Conservation (phyloP, 2,888 invertebrate genomes). For the Ametastegia equiseti region DNA sequence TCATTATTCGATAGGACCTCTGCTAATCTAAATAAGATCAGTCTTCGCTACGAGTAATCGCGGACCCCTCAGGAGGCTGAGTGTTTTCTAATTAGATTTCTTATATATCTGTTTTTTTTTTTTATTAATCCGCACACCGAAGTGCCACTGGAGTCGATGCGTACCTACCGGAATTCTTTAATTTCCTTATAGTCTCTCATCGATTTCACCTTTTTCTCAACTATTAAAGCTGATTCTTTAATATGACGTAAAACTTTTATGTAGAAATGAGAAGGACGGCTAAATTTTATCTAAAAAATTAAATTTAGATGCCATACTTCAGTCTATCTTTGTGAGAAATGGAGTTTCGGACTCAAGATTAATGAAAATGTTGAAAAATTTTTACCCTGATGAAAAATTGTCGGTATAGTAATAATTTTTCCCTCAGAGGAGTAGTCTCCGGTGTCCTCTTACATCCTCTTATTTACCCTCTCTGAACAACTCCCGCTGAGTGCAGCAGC, state of each 20-base stretch:
- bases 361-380: neutral
- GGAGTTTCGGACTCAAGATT: neutral
- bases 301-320: no score
- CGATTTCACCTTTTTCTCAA: neutral
- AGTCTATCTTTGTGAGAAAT: neutral
- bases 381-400: neutral
- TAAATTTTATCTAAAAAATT: neutral
- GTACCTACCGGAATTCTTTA: neutral
- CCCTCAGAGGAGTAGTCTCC: neutral
- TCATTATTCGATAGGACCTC: neutral
- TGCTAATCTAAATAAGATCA: conserved; percentile 2
- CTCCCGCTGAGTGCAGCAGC: neutral
- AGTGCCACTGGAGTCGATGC: neutral
- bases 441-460: neutral
- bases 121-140: neutral
- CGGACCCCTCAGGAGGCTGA: neutral
- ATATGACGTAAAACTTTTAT: neutral
- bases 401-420: neutral
- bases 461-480: neutral
- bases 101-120: neutral
- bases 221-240: neutral
- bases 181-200: neutral
- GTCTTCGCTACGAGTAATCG: neutral
- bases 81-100: conserved; percentile 2
- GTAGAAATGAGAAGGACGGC: neutral